Evolutionary conservation across 2,888 invertebrate species (phyloP).

Genomic region (Eristalis pertinax): DNA sequence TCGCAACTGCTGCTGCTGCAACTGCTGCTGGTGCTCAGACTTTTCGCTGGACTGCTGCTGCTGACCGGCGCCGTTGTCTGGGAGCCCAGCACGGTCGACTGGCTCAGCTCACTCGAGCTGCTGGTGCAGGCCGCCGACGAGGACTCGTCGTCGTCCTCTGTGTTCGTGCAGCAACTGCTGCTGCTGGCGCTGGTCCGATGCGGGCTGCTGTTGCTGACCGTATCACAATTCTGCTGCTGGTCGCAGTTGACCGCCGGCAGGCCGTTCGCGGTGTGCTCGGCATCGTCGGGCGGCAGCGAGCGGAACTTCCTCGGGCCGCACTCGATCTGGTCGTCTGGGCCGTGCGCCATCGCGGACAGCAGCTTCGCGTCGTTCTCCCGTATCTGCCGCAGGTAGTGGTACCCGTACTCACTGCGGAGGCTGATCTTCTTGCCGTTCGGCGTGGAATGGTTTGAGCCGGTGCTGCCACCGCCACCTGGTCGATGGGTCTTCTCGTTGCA

Average conservation of each 20-base stretch:
- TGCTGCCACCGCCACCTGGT: slow-evolving; percentile 64
- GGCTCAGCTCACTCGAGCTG: slow-evolving; percentile 79
- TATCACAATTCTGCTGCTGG: slow-evolving; percentile 70
- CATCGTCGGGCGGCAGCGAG: slow-evolving; percentile 74
- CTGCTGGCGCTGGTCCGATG: slow-evolving; percentile 50
- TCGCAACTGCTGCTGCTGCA: slow-evolving; percentile 74
- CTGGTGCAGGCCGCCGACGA: slow-evolving; percentile 78
- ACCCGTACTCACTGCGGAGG: slow-evolving; percentile 79
- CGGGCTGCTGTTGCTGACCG: slow-evolving; percentile 72
- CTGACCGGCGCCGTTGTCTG: slow-evolving; percentile 3
- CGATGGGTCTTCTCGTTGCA: slow-evolving; percentile 74
- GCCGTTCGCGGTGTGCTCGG: slow-evolving; percentile 75
- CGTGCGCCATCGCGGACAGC: slow-evolving; percentile 77
- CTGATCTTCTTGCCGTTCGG: slow-evolving; percentile 68
- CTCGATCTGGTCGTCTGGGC: slow-evolving; percentile 75
- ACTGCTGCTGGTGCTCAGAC: slow-evolving; percentile 75
- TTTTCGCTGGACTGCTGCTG: slow-evolving; percentile 76
- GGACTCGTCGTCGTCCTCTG: slow-evolving; percentile 79
- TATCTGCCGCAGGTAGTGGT: slow-evolving; percentile 81
- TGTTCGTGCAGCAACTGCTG: too few relatives aligned
- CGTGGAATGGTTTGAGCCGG: slow-evolving; percentile 62
- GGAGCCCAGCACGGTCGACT: slow-evolving; percentile 77
- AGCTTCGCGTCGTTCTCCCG: slow-evolving; percentile 81
- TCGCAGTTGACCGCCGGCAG: slow-evolving; percentile 72
- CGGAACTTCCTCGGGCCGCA: slow-evolving; percentile 73